phyloP scores from a whole-genome alignment of 30 jellyfish, hydroid and myxozoan genomes.

The Nemopilema nomurai region DNA sequence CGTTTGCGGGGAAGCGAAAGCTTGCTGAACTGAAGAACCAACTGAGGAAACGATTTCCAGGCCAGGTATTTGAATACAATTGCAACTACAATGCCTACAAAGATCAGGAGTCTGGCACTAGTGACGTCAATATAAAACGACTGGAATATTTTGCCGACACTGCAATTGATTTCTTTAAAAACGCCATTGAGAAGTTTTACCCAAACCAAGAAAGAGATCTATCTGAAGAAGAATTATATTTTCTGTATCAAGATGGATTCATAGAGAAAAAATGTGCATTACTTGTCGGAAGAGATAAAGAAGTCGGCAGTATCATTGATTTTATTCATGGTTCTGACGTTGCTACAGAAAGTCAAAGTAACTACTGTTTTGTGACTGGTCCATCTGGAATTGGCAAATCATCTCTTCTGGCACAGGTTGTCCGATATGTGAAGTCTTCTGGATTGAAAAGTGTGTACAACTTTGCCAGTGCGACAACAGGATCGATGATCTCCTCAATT shows the following conservation, averaged over 20 bases:
- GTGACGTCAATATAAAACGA: conserved; percentile 45
- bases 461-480: conserved; percentile 87
- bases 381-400: conserved; percentile 90
- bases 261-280: conserved; percentile 71
- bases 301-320: conserved; percentile 34
- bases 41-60: conserved; percentile 61
- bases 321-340: conserved; percentile 3
- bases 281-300: conserved; percentile 81
- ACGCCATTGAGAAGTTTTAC: conserved; percentile 47
- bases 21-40: conserved; percentile 58
- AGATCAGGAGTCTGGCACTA: neutral
- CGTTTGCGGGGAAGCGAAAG: conserved; percentile 47
- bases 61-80: conserved; percentile 51
- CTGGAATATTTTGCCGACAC: conserved; percentile 71
- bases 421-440: conserved; percentile 29
- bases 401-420: conserved; percentile 75
- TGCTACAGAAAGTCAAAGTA: neutral
- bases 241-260: conserved; percentile 60
- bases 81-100: conserved; percentile 44
- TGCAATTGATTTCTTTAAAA: conserved; percentile 63
- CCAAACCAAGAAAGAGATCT: conserved; percentile 34
- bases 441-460: conserved; percentile 52
- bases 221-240: conserved; percentile 24
- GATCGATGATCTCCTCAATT: conserved; percentile 62
- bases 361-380: conserved; percentile 67